These are phyloP conservation scores for Bembecia ichneumoniformis DNA, from an alignment of 2,888 invertebrate species.

Conservation along the genomic window DNA sequence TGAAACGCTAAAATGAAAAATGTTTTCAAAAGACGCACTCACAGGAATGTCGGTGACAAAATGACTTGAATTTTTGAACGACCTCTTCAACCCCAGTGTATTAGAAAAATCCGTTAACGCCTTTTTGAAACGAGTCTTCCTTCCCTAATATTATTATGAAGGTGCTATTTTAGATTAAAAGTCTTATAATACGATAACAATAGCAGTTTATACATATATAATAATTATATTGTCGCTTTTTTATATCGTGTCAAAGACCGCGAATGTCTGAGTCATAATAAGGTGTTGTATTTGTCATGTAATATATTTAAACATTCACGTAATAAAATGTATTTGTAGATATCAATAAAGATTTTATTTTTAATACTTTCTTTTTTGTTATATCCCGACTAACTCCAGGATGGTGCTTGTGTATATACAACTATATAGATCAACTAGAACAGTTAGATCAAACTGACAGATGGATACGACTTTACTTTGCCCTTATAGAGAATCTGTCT, in stretches of 20 bases:
- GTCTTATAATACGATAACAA: too few relatives aligned
- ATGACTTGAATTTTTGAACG: too few relatives aligned
- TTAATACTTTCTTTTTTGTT: conserved; percentile 13
- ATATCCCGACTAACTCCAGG: too few relatives aligned
- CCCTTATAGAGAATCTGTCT: too few relatives aligned
- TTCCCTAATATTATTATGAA: conserved; percentile 22
- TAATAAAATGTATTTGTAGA: conserved; percentile 51
- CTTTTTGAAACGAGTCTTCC: conserved; percentile 8
- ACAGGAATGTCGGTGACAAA: background rate
- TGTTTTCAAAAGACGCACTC: background rate
- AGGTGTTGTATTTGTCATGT: conserved; percentile 51
- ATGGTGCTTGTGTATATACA: too few relatives aligned
- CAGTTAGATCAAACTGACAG: too few relatives aligned
- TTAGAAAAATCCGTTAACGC: background rate
- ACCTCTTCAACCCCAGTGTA: background rate
- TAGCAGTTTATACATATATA: too few relatives aligned
- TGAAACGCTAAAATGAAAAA: too few relatives aligned
- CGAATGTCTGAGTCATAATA: conserved; percentile 57
- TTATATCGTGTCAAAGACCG: conserved; percentile 47
- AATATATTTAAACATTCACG: conserved; percentile 45
- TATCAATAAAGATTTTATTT: conserved; percentile 62
- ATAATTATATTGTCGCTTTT: conserved; percentile 16
- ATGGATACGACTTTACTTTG: too few relatives aligned
- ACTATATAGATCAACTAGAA: too few relatives aligned
- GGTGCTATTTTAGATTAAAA: conserved; percentile 35